These are phyloP conservation scores for Drosophila punjabiensis DNA, from an alignment of 1,140 invertebrate genomes.

Conservation along the genomic window DNA sequence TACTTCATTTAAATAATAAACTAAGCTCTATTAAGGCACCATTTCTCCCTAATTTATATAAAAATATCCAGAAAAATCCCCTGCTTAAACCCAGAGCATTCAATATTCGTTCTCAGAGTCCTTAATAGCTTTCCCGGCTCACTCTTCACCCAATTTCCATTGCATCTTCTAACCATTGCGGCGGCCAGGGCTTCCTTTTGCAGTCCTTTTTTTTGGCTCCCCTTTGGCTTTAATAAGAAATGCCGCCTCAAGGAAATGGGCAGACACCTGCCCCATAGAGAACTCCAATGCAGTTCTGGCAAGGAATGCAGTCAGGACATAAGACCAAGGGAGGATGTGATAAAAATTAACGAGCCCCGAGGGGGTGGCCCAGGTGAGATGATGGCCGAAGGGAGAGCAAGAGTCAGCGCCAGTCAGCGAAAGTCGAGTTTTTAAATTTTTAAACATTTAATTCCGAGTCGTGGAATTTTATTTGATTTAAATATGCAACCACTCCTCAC, in stretches of 20 bases:
- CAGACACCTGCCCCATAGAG: constrained; percentile 49
- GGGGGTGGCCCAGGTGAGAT: constrained; percentile 47
- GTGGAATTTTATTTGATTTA: constrained; percentile 69
- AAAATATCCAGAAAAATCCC: not conserved
- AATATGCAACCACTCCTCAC: constrained; percentile 62
- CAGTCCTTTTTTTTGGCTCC: constrained; percentile 15
- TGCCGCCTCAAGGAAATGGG: constrained; percentile 46
- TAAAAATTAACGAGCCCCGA: constrained; percentile 71
- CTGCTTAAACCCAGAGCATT: not conserved
- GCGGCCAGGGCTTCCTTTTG: constrained; percentile 22
- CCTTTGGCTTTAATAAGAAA: constrained; percentile 65
- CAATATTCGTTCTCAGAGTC: not conserved
- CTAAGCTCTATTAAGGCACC: not conserved
- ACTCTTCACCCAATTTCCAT: constrained; percentile 43
- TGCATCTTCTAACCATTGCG: constrained; percentile 47
- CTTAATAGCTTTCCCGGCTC: not conserved
- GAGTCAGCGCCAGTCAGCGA: constrained; percentile 41
- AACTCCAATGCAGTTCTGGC: constrained; percentile 50
- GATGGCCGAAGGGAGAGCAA: constrained; percentile 21
- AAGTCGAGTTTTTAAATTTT: constrained; percentile 71
- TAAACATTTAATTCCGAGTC: constrained; percentile 72
- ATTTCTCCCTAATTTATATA: too few relatives aligned
- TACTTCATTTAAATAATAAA: not conserved
- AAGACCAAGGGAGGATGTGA: constrained; percentile 39
- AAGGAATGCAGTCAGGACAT: constrained; percentile 27